Base-by-base conservation (phyloP, 2,888 invertebrate species). In the Ophraella communa region DNA sequence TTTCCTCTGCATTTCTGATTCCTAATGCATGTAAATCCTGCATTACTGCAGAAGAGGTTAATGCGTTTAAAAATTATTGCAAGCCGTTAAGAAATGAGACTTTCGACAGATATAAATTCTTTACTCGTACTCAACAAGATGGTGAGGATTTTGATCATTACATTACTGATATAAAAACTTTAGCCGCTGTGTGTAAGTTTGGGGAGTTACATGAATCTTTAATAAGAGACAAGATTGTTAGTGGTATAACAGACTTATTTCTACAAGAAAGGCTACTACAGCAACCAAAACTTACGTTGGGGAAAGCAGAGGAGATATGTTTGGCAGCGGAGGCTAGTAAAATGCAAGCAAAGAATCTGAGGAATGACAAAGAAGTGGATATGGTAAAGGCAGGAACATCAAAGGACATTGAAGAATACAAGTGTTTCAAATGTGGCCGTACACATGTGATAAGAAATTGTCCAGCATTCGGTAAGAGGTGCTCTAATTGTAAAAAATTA, bases 291-390 rank as follows among this genome's bases (percentile, higher is more conserved):
- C n/a, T 39, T n/a, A 39, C 14, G 7, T 14, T n/a, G 1, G 1
- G 1, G 1, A 60, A 39, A 33, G 67, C 69, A 24, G 71, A 69
- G 55, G 63, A 56, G 8, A 47, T 65, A 4, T 71, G 71, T 64
- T 17, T 64, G 44, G 64, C 68, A 24, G 56, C 72, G 10, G 73
- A 72, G 58, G 67, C 51, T 44, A 74, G 74, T 66, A 62, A 70
- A 55, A 63, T 67, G 57, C 73, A 71, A 64, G 66, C 62, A 18
- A 71, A 67, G 62, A 64, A 64, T 20, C 47, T 68, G 42, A 52
- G 62, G 62, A 65, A 51, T 47, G 66, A 68, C 3, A 67, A 66
- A 55, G 68, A 71, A 62, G 64, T 66, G 14, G 42, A 69, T 49
- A 11, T 4, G 24, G 10, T 24, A 3, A 45, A 8, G n/a, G 11